Percentiles rank a stretch among this genome's conserved stretches.
These are phyloP conservation scores for Vicugna pacos DNA, from an alignment of 2,113 vertebrate genomes.

Conservation along the genomic window DNA sequence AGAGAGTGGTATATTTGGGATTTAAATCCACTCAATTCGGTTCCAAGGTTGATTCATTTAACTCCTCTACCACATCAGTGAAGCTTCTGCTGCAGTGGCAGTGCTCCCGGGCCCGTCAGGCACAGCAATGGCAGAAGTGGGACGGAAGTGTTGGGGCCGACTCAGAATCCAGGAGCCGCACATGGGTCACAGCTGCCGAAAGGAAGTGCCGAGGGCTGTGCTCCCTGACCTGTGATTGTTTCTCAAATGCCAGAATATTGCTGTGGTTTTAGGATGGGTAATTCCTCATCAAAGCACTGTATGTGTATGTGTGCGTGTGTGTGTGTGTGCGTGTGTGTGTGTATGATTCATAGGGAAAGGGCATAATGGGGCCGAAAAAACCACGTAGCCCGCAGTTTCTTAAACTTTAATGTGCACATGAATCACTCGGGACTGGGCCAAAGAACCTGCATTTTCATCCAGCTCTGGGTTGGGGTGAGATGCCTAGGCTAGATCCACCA, in stretches of 20 bases:
- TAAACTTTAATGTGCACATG: not conserved
- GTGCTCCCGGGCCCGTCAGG: not conserved
- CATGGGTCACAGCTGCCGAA: not conserved
- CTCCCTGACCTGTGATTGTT: not conserved
- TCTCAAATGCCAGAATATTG: not conserved
- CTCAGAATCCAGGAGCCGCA: not conserved
- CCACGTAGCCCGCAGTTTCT: not conserved
- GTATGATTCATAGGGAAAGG: not conserved
- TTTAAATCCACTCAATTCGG: not conserved
- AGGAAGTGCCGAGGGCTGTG: not conserved
- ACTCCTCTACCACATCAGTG: accelerated
- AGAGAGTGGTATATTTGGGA: not conserved
- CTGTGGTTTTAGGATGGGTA: not conserved
- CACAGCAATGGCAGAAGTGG: not conserved
- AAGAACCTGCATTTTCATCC: not conserved
- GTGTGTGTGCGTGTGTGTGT: not conserved
- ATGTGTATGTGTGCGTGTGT: not conserved
- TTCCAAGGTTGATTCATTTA: not conserved
- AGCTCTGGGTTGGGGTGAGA: not conserved
- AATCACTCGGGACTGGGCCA: not conserved
- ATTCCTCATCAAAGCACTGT: not conserved
- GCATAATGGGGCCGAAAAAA: not conserved
- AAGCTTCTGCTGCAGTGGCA: accelerated
- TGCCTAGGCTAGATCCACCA: not conserved
- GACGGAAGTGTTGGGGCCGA: not conserved